Evolutionary conservation across 1,140 invertebrate genomes (phyloP).

Genomic region (Hydropsyche tenuis): DNA sequence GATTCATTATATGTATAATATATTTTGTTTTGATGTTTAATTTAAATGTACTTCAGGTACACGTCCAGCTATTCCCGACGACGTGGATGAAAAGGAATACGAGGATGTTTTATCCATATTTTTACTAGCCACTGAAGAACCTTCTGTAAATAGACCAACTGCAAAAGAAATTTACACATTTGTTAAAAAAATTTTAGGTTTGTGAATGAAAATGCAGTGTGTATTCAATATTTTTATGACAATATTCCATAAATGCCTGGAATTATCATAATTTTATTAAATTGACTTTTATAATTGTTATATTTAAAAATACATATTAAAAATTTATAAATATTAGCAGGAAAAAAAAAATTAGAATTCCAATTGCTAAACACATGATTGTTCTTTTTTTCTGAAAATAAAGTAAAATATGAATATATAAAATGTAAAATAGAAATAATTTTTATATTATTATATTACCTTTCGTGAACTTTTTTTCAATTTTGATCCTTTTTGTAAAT

Average conservation of each 20-base stretch:
- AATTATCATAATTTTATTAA: too few relatives aligned
- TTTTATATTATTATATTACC: slow-evolving; percentile 41
- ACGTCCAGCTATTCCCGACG: slow-evolving; percentile 71
- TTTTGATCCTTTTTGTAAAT: slow-evolving; percentile 57
- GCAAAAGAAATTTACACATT: slow-evolving; percentile 56
- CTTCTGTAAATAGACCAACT: slow-evolving; percentile 67
- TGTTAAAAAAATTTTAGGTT: slow-evolving; percentile 42
- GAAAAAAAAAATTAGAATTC: slow-evolving; percentile 55
- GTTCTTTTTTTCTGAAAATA: slow-evolving; percentile 57
- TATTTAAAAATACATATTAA: slow-evolving; percentile 8
- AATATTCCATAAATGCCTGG: too few relatives aligned
- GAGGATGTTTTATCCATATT: slow-evolving; percentile 72
- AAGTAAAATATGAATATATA: slow-evolving; percentile 11
- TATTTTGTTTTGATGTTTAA: slow-evolving; percentile 30
- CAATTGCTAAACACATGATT: slow-evolving; percentile 54
- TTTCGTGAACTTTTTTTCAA: slow-evolving; percentile 54
- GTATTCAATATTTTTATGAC: too few relatives aligned
- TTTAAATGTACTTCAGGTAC: slow-evolving; percentile 61
- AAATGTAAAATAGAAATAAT: neutral
- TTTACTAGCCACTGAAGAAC: slow-evolving; percentile 72
- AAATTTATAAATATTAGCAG: slow-evolving; percentile 41
- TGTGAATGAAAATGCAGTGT: too few relatives aligned
- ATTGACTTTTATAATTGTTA: too few relatives aligned
- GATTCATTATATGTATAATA: slow-evolving; percentile 30
- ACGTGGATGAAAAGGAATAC: slow-evolving; percentile 68